Conservation (phyloP, 2,113 vertebrate genomes). For the Coptodon rendalli region DNA sequence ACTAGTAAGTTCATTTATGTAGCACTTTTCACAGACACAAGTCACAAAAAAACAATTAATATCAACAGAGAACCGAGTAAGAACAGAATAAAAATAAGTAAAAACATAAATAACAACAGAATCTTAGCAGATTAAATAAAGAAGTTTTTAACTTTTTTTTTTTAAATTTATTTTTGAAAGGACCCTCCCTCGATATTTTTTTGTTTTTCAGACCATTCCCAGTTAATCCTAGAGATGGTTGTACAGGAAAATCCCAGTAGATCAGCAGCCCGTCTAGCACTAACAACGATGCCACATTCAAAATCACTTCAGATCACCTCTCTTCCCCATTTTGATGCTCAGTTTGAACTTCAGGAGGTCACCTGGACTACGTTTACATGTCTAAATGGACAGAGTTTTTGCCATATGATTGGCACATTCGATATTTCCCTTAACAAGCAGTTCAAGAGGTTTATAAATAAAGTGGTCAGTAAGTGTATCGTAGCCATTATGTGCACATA, state of each 20-base stretch:
- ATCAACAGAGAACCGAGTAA: not conserved
- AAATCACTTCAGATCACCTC: accelerated
- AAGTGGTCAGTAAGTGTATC: not conserved
- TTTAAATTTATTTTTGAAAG: not conserved
- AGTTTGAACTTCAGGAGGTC: not conserved
- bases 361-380: not conserved
- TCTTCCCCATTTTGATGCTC: not conserved
- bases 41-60: not conserved
- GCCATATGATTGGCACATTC: not conserved
- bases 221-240: not conserved
- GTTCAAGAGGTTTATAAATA: not conserved
- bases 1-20: not conserved
- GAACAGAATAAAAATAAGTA: not conserved
- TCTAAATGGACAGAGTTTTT: not conserved
- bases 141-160: not conserved
- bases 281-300: not conserved
- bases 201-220: not conserved
- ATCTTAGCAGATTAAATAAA: not conserved
- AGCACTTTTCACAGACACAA: not conserved
- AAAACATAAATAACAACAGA: not conserved
- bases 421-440: not conserved
- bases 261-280: not conserved
- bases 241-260: not conserved
- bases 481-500: not conserved
- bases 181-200: not conserved